These are phyloP conservation scores for Leptopterna dolabrata DNA, from an alignment of 2,888 invertebrate genomes.

Conservation along the genomic window DNA sequence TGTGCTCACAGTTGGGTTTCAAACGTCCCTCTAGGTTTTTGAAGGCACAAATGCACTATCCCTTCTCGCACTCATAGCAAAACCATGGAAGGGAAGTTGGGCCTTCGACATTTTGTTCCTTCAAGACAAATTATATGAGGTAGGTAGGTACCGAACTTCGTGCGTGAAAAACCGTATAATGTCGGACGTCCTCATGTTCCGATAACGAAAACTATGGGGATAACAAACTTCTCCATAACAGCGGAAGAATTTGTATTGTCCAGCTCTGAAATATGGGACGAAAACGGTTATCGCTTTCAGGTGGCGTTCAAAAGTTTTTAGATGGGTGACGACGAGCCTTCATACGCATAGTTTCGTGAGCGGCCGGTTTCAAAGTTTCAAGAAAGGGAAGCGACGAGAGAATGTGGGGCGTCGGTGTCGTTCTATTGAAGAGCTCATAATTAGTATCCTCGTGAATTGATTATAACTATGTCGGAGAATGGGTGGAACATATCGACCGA, in stretches of 20 bases:
- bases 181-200: background rate
- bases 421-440: conserved; percentile 30
- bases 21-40: background rate
- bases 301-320: background rate
- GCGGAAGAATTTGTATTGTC: background rate
- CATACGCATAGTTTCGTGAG: background rate
- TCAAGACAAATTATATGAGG: background rate
- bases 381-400: background rate
- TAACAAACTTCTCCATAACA: background rate
- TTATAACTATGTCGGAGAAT: conserved; percentile 14
- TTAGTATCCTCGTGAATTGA: conserved; percentile 28
- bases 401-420: background rate
- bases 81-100: background rate
- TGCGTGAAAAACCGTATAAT: background rate
- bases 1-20: background rate
- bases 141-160: background rate
- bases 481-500: conserved; percentile 5
- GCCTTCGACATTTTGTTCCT: background rate
- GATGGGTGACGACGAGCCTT: background rate
- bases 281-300: background rate
- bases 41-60: background rate
- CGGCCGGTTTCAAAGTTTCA: background rate
- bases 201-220: background rate
- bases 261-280: background rate
- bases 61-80: background rate